Evolutionary conservation across 2,797 vertebrate genomes (phyloP), one percentile per base, ranked within the genome.

Genomic region (Nannoperca australis): DNA sequence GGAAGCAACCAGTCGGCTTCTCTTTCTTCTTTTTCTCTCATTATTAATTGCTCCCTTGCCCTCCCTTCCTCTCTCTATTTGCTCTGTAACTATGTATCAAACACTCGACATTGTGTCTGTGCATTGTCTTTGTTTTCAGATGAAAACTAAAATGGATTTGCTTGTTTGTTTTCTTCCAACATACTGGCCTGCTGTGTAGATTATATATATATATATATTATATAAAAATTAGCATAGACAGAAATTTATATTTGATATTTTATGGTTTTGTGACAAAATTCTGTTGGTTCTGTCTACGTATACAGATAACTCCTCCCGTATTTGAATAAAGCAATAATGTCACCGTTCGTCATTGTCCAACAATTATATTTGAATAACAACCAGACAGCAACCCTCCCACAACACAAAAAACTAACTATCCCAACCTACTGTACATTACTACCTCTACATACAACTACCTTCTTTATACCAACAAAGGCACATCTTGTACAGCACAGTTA

Each of bases 1-100:
- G 67, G 49, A 73, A 86, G 59, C 66, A 82, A 84, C 80, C 86
- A 79, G 78, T 83, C 56, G 85, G 88, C 75, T 69, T 73, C 74
- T 45, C 40, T 62, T 17, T 81, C 27, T 81, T 84, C 73, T 76
- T 82, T 82, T 70, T 70, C 71, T 51, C 60, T 85, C 70, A 61
- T 67, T 79, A 9, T 27, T n/a, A 58, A 40, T 75, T 24, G 67
- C 22, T 73, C 67, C 47, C 55, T 45, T 44, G 42, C 14, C 40
- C 53, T 67, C 58, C 53, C 42, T 30, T 49, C 54, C 24, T 61
- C 9, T 47, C 36, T 18, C n/a, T 15, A 7, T 53, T 53, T 15
- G 36, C 17, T 54, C 68, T 47, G 38, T 27, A n/a, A 11, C 34
- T 65, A 0, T 62, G 0, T 60, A n/a, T 55, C 13, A 0, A 47